Conservation (phyloP, 2,113 vertebrate species). For the western clawed frog (Xenopus tropicalis) region DNA sequence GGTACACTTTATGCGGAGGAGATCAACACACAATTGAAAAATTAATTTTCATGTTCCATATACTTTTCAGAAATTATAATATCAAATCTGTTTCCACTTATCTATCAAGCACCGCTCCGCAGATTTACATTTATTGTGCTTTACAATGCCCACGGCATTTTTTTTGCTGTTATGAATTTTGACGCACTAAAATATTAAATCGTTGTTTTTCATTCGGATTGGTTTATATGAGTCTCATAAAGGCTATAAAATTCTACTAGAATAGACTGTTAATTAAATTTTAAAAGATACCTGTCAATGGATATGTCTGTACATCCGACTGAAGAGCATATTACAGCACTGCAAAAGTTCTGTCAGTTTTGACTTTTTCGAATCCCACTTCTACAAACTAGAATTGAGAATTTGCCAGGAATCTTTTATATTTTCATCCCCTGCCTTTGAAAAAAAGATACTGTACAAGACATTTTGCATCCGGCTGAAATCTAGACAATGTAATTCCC, state of each 20-base stretch:
- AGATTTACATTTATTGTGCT: conserved; percentile 1
- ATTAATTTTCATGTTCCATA: neutral
- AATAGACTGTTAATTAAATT: neutral
- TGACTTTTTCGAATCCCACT: too few species aligned
- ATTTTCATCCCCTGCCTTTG: neutral
- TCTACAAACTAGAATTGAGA: too few species aligned
- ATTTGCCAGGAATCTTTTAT: neutral
- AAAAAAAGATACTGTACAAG: conserved; percentile 1
- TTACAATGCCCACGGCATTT: neutral
- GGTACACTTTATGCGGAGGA: neutral
- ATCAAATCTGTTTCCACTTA: neutral
- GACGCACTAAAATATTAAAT: neutral
- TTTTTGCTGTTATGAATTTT: neutral
- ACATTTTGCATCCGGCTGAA: conserved; percentile 11
- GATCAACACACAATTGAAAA: neutral
- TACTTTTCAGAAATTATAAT: neutral
- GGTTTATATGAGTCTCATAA: neutral
- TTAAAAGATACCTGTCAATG: neutral
- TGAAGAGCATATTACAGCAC: neutral
- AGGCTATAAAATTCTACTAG: neutral
- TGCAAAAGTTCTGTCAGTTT: too few species aligned
- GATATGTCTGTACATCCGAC: neutral
- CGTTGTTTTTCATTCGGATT: neutral
- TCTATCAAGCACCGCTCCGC: neutral
- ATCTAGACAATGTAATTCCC: conserved; percentile 40